Conservation (phyloP, 2,888 invertebrate genomes). For the Clitarchus hookeri region DNA sequence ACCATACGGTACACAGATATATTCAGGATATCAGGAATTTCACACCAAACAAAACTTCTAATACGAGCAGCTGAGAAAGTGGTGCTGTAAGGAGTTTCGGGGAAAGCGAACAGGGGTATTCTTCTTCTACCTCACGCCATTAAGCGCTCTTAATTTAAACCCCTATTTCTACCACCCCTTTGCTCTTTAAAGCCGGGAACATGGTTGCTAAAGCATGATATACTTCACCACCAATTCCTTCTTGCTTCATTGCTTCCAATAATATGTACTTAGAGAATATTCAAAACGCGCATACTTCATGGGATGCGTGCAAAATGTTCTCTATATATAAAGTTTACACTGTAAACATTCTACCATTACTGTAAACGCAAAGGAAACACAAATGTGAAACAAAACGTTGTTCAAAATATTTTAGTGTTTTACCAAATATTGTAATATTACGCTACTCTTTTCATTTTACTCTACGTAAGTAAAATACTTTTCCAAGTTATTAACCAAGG, state of each 20-base stretch:
- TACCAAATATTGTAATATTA: too few species aligned
- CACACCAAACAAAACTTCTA: not conserved
- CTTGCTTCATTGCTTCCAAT: constrained; percentile 36
- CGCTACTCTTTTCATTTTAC: too few species aligned
- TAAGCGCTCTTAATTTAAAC: constrained; percentile 8
- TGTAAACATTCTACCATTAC: too few species aligned
- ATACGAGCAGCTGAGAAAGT: not conserved
- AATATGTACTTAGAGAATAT: constrained; percentile 38
- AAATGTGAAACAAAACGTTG: too few species aligned
- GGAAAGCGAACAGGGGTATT: constrained; percentile 5
- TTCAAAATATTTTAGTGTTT: too few species aligned
- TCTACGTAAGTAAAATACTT: too few species aligned
- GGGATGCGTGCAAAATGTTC: not conserved
- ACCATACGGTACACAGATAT: constrained; percentile 9
- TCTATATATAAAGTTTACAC: too few species aligned
- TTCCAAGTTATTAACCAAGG: too few species aligned
- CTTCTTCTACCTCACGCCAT: constrained; percentile 8
- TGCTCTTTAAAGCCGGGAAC: constrained; percentile 8
- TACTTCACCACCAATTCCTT: constrained; percentile 15
- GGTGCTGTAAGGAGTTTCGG: not conserved
- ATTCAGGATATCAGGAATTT: not conserved
- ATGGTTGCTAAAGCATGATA: not conserved
- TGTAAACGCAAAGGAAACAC: too few species aligned
- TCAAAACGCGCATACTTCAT: constrained; percentile 34
- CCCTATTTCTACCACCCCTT: constrained; percentile 7